phyloP scores from a whole-genome alignment of 1,140 invertebrate species.

The Drosophila sp. region DNA sequence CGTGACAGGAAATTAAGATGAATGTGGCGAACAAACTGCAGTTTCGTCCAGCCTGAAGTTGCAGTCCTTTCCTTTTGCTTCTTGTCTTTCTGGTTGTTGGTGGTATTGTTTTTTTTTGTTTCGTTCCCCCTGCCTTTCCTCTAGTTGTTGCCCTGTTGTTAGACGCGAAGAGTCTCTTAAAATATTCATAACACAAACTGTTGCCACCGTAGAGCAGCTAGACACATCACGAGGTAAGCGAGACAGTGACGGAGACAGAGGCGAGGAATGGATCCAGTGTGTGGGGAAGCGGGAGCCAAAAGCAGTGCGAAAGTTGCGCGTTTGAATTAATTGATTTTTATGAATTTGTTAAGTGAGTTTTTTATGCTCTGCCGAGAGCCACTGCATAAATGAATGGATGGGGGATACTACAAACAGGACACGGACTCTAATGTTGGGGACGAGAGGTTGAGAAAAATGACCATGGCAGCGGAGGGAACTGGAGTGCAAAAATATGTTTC shows the following conservation, averaged over 20 bases:
- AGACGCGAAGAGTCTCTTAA: constrained; percentile 57
- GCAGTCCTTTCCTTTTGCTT: constrained; percentile 20
- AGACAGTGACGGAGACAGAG: too few relatives aligned
- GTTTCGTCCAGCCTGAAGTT: constrained; percentile 34
- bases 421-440: background rate
- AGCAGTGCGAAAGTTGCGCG: constrained; percentile 51
- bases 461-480: constrained; percentile 6
- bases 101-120: constrained; percentile 20
- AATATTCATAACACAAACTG: constrained; percentile 80
- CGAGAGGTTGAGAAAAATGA: constrained; percentile 7
- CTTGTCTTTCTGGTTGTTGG: constrained; percentile 10
- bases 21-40: constrained; percentile 79
- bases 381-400: background rate
- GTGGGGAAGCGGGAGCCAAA: constrained; percentile 7
- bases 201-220: constrained; percentile 66
- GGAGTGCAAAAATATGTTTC: constrained; percentile 42
- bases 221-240: constrained; percentile 29
- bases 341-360: constrained; percentile 65
- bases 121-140: constrained; percentile 30
- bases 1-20: constrained; percentile 81
- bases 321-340: constrained; percentile 75
- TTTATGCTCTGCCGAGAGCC: constrained; percentile 27
- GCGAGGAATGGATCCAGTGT: constrained; percentile 24
- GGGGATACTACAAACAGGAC: background rate
- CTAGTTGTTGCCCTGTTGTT: constrained; percentile 38